Conservation (phyloP, 2,888 invertebrate species). For the Eulithis prunata region DNA sequence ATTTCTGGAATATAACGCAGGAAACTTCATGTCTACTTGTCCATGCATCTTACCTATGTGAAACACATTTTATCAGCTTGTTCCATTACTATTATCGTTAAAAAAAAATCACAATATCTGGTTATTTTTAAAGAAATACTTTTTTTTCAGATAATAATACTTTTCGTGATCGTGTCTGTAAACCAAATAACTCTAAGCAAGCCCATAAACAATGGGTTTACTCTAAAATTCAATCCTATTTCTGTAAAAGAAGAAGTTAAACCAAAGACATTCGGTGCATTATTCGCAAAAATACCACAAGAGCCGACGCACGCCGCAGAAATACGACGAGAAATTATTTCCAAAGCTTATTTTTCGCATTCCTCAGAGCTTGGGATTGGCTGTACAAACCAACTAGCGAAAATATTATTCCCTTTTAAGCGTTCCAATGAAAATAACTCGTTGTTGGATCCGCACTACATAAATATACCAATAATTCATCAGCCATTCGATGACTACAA, state of each 20-base stretch:
- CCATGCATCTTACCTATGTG: no score
- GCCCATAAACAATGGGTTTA: slow-evolving; percentile 64
- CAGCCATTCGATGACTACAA: slow-evolving; percentile 64
- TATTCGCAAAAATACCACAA: slow-evolving; percentile 62
- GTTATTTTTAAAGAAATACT: neutral
- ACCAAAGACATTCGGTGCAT: slow-evolving; percentile 49
- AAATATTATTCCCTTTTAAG: slow-evolving; percentile 50
- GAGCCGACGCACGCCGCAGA: slow-evolving; percentile 41
- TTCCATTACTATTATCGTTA: no score
- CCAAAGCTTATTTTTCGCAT: slow-evolving; percentile 48
- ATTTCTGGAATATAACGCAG: no score
- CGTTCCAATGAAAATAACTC: slow-evolving; percentile 21
- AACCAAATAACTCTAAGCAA: slow-evolving; percentile 46
- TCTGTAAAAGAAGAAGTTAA: slow-evolving; percentile 53
- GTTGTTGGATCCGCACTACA: slow-evolving; percentile 39
- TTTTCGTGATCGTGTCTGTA: slow-evolving; percentile 44
- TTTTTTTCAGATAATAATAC: slow-evolving; percentile 48
- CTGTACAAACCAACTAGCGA: slow-evolving; percentile 62
- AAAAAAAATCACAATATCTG: no score
- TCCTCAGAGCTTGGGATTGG: slow-evolving; percentile 46
- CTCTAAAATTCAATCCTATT: slow-evolving; percentile 57
- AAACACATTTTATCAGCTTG: no score
- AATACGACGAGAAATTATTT: slow-evolving; percentile 42
- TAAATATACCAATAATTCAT: slow-evolving; percentile 62
- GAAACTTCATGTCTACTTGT: no score